Percentiles rank a stretch among this genome's conserved stretches.
These are phyloP conservation scores for Hydrolagus colliei DNA, from an alignment of 2,797 vertebrate genomes.

Conservation along the genomic window DNA sequence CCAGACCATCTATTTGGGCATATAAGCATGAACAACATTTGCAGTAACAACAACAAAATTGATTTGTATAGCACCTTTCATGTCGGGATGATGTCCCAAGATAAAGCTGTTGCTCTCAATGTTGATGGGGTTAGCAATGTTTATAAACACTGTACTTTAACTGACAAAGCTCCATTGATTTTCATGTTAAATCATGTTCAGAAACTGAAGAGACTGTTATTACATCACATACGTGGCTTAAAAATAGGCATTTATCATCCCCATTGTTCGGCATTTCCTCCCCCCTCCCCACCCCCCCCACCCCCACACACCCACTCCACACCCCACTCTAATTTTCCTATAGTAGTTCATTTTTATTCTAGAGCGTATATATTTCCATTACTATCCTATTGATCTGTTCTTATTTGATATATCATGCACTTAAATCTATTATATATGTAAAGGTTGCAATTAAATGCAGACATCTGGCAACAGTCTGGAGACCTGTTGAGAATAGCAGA, in stretches of 20 bases:
- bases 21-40: neutral
- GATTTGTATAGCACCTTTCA: too few species aligned
- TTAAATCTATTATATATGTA: conserved; percentile 19
- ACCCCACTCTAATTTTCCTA: neutral
- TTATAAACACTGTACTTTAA: neutral
- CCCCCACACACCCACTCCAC: too few species aligned
- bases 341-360: neutral
- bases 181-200: neutral
- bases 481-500: neutral
- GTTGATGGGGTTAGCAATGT: too few species aligned
- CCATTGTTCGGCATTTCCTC: neutral
- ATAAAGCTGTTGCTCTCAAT: too few species aligned
- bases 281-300: too few species aligned
- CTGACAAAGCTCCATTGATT: neutral
- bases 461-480: conserved; percentile 26
- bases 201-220: neutral
- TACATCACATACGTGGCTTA: neutral
- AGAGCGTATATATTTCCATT: neutral
- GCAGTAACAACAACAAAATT: neutral
- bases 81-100: too few species aligned
- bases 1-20: neutral
- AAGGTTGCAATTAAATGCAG: conserved; percentile 16
- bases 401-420: conserved; percentile 12
- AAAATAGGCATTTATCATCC: conserved; percentile 6
- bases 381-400: neutral